phyloP scores from a whole-genome alignment of 2,888 invertebrate genomes.

The Tipula lateralis region DNA sequence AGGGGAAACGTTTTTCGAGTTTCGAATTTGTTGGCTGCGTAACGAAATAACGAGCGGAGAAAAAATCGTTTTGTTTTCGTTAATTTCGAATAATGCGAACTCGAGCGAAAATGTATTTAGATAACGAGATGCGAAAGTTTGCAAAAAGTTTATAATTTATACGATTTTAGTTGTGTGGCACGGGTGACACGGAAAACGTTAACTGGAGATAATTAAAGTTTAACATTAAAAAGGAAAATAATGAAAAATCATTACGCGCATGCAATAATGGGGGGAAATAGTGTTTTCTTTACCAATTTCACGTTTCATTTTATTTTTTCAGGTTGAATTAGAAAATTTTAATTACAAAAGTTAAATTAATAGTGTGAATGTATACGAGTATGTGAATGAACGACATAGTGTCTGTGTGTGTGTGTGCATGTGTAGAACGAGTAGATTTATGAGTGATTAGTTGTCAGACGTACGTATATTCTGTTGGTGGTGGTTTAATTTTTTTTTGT shows the following conservation, averaged over 20 bases:
- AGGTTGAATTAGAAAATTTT: not conserved
- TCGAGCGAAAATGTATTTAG: not conserved
- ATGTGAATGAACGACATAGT: not conserved
- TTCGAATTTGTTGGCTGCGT: not conserved
- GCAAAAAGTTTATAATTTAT: not conserved
- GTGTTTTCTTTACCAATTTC: not conserved
- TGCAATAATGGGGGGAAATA: not conserved
- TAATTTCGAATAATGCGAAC: not conserved
- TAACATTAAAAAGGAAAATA: not conserved
- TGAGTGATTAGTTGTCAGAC: constrained; percentile 2
- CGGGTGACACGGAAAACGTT: not conserved
- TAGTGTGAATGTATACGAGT: not conserved
- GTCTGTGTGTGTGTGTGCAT: not conserved
- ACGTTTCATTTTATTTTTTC: not conserved
- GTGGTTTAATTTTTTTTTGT: not conserved
- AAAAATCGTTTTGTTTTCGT: not conserved
- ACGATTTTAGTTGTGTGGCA: not conserved
- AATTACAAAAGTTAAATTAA: not conserved
- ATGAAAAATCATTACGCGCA: not conserved
- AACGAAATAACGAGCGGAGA: not conserved
- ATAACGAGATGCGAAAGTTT: not conserved
- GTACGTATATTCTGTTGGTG: not conserved
- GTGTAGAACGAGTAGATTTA: not conserved
- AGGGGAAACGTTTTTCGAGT: not conserved
- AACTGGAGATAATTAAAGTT: not conserved